Percentiles rank a stretch among this genome's conserved stretches.
Conservation (phyloP, 2,797 vertebrate species). For the Anniella stebbinsi region DNA sequence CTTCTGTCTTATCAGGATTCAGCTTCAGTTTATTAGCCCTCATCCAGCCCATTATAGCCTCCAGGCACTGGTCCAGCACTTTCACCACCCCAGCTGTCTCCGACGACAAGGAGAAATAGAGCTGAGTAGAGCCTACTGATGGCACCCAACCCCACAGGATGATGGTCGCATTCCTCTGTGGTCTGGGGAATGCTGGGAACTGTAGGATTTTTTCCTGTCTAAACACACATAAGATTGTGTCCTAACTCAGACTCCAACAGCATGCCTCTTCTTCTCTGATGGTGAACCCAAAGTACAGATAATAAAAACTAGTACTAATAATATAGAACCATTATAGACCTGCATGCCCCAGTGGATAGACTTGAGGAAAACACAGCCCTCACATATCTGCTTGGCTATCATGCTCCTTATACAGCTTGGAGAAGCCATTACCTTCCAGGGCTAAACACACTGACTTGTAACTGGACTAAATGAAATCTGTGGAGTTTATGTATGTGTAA, state of each 20-base stretch:
- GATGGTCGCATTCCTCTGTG: neutral
- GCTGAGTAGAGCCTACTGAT: too few relatives aligned
- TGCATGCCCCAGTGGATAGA: neutral
- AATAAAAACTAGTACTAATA: neutral
- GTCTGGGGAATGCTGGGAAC: too few relatives aligned
- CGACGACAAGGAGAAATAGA: too few relatives aligned
- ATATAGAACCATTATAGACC: neutral
- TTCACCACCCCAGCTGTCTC: too few relatives aligned
- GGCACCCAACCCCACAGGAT: too few relatives aligned
- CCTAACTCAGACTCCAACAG: neutral
- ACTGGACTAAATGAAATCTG: neutral
- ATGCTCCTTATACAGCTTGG: neutral
- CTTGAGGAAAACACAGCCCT: neutral
- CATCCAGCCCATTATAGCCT: too few relatives aligned
- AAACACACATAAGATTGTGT: too few relatives aligned
- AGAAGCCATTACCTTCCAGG: neutral
- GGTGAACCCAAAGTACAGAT: neutral
- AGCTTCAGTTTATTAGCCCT: too few relatives aligned
- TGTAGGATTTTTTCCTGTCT: neutral
- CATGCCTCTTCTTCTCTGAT: neutral
- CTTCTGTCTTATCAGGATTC: too few relatives aligned
- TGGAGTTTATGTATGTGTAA: neutral
- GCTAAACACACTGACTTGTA: neutral
- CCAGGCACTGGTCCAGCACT: too few relatives aligned
- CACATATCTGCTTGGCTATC: neutral